Percentiles rank a stretch among this genome's conserved stretches.
Evolutionary conservation across 1,140 invertebrate species (phyloP).

Genomic region (Lordiphosa mommai): DNA sequence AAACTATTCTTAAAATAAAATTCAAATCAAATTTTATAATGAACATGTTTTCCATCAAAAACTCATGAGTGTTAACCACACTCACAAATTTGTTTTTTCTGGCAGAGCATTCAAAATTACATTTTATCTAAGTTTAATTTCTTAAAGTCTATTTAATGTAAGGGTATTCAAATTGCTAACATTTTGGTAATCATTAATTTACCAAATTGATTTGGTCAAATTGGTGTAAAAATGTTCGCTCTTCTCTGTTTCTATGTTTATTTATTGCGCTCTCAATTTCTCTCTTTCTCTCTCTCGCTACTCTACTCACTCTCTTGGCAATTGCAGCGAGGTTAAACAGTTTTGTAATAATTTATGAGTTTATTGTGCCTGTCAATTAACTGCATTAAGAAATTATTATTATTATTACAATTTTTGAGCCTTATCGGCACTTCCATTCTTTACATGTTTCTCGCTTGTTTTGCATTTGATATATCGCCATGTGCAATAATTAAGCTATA

Average conservation of each 20-base stretch:
- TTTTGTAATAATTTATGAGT: constrained; percentile 54
- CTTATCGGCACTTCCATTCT: constrained; percentile 2
- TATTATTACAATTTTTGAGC: constrained; percentile 2
- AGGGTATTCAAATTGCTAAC: no score
- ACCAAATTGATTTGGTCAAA: no score
- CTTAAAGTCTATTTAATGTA: no score
- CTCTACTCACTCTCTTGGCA: constrained; percentile 28
- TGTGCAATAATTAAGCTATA: constrained; percentile 38
- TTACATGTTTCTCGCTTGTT: constrained; percentile 18
- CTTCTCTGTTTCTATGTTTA: constrained; percentile 2
- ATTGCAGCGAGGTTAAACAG: constrained; percentile 49
- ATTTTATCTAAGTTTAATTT: no score
- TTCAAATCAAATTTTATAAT: no score
- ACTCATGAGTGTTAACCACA: no score
- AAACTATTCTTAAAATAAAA: no score
- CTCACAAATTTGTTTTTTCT: no score
- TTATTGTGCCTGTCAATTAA: constrained; percentile 33
- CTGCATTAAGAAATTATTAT: constrained; percentile 16
- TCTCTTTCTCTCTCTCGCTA: constrained; percentile 7
- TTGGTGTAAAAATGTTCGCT: not conserved
- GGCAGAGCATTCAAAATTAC: no score
- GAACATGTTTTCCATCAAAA: no score
- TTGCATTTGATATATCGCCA: constrained; percentile 23
- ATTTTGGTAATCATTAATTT: no score
- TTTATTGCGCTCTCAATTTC: not conserved